Percentiles rank a stretch among this genome's conserved stretches.
phyloP scores from a whole-genome alignment of 2,797 vertebrate genomes.

The Alfaro cultratus region DNA sequence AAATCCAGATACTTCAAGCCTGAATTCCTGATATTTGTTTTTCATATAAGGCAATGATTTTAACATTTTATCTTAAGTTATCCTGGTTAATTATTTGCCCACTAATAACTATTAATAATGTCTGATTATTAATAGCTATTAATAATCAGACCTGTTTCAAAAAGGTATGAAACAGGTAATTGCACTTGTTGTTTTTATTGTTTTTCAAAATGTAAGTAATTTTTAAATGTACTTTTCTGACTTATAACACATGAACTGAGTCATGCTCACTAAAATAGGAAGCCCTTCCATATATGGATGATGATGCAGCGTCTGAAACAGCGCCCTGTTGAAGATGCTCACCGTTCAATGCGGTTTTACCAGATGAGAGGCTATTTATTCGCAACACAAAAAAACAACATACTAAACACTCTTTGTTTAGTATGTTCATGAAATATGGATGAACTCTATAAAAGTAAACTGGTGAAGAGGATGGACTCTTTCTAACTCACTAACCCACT shows the following conservation, averaged over 20 bases:
- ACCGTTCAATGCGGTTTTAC: background rate
- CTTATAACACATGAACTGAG: background rate
- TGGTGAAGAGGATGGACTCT: too few species aligned
- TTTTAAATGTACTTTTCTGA: background rate
- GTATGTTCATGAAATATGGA: background rate
- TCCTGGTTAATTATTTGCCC: conserved; percentile 6
- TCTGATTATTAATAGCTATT: too few species aligned
- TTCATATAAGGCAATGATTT: background rate
- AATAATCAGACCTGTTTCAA: too few species aligned
- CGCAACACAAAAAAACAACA: background rate
- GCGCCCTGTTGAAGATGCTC: background rate
- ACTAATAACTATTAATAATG: background rate
- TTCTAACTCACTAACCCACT: background rate
- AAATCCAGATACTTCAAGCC: conserved; percentile 24
- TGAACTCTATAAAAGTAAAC: background rate
- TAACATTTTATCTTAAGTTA: background rate
- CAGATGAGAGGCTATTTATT: background rate
- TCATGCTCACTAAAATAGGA: background rate
- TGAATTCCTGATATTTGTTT: conserved; percentile 13
- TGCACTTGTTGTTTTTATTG: background rate
- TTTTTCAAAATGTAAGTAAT: background rate
- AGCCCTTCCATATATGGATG: background rate
- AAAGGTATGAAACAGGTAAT: background rate
- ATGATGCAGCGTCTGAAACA: background rate
- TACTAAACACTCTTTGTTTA: background rate